Conservation (phyloP, 1,140 invertebrate species). For the Neelides sp. region DNA sequence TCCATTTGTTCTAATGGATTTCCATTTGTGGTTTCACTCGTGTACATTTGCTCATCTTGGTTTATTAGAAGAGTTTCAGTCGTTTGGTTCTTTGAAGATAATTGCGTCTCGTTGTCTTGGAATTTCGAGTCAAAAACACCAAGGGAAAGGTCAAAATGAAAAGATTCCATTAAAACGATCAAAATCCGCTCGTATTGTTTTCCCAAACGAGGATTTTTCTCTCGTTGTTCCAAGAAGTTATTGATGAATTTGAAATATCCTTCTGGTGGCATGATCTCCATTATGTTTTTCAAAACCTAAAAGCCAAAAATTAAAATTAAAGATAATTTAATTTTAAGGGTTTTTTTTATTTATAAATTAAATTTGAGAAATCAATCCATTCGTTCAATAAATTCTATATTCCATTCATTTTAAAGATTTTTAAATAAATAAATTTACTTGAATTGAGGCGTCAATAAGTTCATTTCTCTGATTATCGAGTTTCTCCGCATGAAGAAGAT, state of each 20-base stretch:
- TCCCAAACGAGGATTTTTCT: constrained; percentile 10
- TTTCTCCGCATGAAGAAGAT: constrained; percentile 6
- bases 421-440: background rate
- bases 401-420: background rate
- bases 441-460: constrained; percentile 14
- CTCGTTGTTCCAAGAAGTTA: background rate
- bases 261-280: constrained; percentile 8
- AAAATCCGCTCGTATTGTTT: constrained; percentile 17
- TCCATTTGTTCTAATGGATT: too few relatives aligned
- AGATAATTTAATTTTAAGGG: background rate
- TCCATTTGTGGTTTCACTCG: background rate
- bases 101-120: too few relatives aligned
- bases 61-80: too few relatives aligned
- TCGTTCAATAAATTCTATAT: background rate
- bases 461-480: constrained; percentile 10
- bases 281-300: constrained; percentile 7
- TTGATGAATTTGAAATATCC: constrained; percentile 11
- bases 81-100: too few relatives aligned
- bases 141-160: constrained; percentile 13
- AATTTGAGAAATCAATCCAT: background rate
- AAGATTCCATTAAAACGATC: constrained; percentile 14
- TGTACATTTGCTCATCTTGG: too few relatives aligned
- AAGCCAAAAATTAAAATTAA: background rate
- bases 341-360: background rate
- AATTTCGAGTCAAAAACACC: too few relatives aligned